Percentiles rank a stretch among this genome's conserved stretches.
These are phyloP conservation scores for Saturnia pavonia DNA, from an alignment of 2,888 invertebrate genomes.

Conservation along the genomic window DNA sequence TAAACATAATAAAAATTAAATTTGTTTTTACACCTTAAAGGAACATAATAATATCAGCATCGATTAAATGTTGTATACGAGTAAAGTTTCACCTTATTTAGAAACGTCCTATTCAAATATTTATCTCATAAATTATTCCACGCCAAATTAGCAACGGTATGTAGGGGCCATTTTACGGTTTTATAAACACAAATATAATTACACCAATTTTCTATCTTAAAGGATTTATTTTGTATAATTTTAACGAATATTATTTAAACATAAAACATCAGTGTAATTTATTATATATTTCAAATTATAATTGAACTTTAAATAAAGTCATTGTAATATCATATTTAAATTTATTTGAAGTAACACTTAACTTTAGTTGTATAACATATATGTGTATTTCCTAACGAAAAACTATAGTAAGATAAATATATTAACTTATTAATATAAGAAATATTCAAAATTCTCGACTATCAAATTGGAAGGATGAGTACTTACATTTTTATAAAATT, in stretches of 20 bases:
- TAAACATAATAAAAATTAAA: too few relatives aligned
- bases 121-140: slow-evolving; percentile 11
- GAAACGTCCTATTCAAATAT: slow-evolving; percentile 11
- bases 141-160: neutral
- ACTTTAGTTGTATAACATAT: neutral
- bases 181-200: neutral
- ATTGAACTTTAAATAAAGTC: neutral
- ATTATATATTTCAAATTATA: neutral
- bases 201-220: neutral
- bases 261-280: neutral
- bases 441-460: too few relatives aligned
- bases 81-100: slow-evolving; percentile 2
- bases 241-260: neutral
- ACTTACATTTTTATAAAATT: slow-evolving; percentile 53
- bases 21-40: neutral
- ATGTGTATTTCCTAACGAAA: neutral
- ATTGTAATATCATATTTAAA: neutral
- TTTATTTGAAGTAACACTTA: neutral
- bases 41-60: neutral
- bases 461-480: too few relatives aligned
- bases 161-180: neutral
- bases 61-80: slow-evolving; percentile 1
- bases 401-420: neutral
- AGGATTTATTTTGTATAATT: neutral
- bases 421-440: neutral